Conservation (phyloP, 2,113 vertebrate genomes). For the Hirundichthys speculiger region DNA sequence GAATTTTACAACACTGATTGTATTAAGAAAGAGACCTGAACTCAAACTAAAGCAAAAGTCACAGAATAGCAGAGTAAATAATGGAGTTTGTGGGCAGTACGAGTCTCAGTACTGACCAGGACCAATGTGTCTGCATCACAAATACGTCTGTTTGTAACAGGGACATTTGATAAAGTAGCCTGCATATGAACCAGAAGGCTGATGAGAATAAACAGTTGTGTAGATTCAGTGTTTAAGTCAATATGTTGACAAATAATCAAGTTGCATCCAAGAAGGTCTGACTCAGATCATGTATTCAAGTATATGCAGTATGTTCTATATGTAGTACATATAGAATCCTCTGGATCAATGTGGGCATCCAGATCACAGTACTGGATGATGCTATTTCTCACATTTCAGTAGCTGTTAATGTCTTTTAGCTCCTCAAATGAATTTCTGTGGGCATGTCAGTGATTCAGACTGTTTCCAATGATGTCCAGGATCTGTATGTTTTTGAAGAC, state of each 20-base stretch:
- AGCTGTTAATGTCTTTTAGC: constrained; percentile 23
- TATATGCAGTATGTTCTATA: not conserved
- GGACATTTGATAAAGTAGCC: not conserved
- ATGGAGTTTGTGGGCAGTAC: not conserved
- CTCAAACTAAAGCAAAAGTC: not conserved
- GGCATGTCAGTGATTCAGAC: not conserved
- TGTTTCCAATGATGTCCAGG: not conserved
- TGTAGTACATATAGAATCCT: not conserved
- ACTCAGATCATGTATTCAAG: not conserved
- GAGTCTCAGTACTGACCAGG: constrained; percentile 26
- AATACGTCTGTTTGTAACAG: not conserved
- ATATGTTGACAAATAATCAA: not conserved
- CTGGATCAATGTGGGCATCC: not conserved
- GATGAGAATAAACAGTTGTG: not conserved
- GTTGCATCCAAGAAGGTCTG: not conserved
- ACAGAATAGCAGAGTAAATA: not conserved
- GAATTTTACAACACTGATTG: constrained; percentile 1
- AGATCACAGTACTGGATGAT: constrained; percentile 1
- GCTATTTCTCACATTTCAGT: not conserved
- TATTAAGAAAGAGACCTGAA: not conserved
- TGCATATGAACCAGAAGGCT: not conserved
- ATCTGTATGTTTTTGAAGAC: constrained; percentile 3
- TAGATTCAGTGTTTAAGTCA: not conserved
- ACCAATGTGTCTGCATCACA: constrained; percentile 31
- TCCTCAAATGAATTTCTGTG: not conserved